Evolutionary conservation across 2,113 vertebrate species (phyloP).

Genomic region (Anguilla rostrata): DNA sequence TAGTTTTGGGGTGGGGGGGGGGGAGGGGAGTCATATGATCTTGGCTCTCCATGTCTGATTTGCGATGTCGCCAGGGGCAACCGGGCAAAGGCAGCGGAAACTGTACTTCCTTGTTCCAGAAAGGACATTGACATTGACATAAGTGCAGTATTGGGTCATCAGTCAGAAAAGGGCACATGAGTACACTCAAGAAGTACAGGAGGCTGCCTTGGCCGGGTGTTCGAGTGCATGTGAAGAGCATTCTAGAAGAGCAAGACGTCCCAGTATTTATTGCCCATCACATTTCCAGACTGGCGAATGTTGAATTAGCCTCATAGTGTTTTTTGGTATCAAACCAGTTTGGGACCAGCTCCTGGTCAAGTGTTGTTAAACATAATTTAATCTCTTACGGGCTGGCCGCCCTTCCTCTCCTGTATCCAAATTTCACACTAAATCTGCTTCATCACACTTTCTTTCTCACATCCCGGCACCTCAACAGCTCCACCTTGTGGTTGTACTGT

Average conservation of each 20-base stretch:
- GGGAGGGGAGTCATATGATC: neutral
- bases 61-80: neutral
- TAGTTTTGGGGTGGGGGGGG: too few species aligned
- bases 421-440: neutral
- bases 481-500: slow-evolving; percentile 33
- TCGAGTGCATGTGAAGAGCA: slow-evolving; percentile 52
- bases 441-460: neutral
- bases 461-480: slow-evolving; percentile 28
- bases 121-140: neutral
- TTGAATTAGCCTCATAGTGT: neutral
- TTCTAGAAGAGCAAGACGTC: too few species aligned
- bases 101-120: neutral
- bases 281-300: neutral
- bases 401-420: neutral
- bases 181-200: too few species aligned
- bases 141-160: slow-evolving; percentile 8
- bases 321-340: neutral
- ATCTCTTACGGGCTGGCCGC: neutral
- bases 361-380: neutral
- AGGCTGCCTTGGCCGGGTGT: slow-evolving; percentile 52
- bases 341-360: neutral
- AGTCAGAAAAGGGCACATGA: slow-evolving; percentile 12
- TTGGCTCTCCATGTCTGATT: neutral
- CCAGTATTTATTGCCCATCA: neutral
- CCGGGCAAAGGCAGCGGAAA: neutral